Conservation (phyloP, 1,140 invertebrate species). For the Drosophila funebris region DNA sequence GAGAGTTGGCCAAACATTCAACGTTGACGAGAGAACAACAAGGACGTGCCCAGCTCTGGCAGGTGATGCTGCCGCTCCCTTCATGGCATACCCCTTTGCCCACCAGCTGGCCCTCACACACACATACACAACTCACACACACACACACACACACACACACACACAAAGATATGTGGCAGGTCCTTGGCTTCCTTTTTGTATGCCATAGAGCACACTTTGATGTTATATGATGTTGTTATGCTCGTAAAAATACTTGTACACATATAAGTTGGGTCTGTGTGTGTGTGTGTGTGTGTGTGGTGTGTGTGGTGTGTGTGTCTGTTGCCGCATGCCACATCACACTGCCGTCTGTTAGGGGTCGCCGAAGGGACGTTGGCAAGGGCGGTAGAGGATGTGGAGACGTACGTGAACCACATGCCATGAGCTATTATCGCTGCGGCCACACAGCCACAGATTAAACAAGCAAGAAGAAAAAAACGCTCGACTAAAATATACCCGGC, state of each 20-base stretch:
- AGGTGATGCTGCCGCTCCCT: constrained; percentile 22
- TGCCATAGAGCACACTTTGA: constrained; percentile 62
- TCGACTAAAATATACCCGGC: not conserved
- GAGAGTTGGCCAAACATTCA: constrained; percentile 42
- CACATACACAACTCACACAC: not conserved
- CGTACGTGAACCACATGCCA: constrained; percentile 48
- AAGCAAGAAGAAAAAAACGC: constrained; percentile 1
- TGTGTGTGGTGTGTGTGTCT: no score
- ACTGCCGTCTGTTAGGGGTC: no score
- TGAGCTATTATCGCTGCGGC: constrained; percentile 50
- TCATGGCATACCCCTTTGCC: no score
- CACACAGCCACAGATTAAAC: constrained; percentile 35
- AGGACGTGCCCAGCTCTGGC: constrained; percentile 30
- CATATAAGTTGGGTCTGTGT: constrained; percentile 23
- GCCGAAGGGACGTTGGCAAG: no score
- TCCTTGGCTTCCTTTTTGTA: constrained; percentile 61
- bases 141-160: not conserved
- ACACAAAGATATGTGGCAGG: constrained; percentile 10
- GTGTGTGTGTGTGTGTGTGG: constrained; percentile 11
- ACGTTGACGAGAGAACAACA: constrained; percentile 4
- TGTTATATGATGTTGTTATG: constrained; percentile 76
- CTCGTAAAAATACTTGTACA: constrained; percentile 73
- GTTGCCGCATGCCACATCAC: no score
- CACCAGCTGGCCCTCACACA: not conserved
- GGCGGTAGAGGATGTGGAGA: not conserved